Base-by-base conservation (phyloP, 2,888 invertebrate genomes). In the Lysandra bellargus region DNA sequence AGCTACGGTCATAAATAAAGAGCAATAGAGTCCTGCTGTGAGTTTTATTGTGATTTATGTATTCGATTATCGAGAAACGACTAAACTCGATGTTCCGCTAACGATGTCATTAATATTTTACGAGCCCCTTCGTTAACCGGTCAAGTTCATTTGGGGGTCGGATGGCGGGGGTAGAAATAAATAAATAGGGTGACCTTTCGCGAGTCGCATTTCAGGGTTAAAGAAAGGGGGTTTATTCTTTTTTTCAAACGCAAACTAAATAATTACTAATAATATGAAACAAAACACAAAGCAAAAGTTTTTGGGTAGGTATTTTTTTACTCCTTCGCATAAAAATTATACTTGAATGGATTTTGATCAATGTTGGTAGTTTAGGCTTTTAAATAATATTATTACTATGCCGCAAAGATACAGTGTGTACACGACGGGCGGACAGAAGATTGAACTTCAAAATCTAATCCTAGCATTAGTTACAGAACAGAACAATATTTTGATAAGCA, bases 1-100 rank as follows among this genome's bases (percentile, higher is more conserved):
- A 75, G 61, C 40, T 61, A 80, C 81, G 83, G 83, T 83, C 86
- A 87, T 90, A 91, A 91, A 92, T 90, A 88, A 87, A 83, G 83
- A 84, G 84, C 84, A 86, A 88, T 88, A 85, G 87, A 87, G 85
- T 86, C 87, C 86, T 86, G 88, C 87, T 88, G 88, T 87, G 88
- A 87, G 88, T 89, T 89, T 89, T 88, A 89, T 89, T 90, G 88
- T 91, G 88, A 92, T 91, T 90, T 88, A 91, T 90, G 86, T 84
- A 84, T 88, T 88, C 87, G 88, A 92, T 91, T 91, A 91, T 89
- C 87, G 87, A 86, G 84, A 87, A 90, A 89, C 87, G 88, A 88
- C 89, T 88, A 86, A 89, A 89, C 87, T 87, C 85, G 86, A 85
- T 87, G 88, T 85, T 84, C 85, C 83, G 83, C 85, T 90, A 88